Evolutionary conservation across 2,113 vertebrate species (phyloP).

Genomic region (Glaucomys volans): DNA sequence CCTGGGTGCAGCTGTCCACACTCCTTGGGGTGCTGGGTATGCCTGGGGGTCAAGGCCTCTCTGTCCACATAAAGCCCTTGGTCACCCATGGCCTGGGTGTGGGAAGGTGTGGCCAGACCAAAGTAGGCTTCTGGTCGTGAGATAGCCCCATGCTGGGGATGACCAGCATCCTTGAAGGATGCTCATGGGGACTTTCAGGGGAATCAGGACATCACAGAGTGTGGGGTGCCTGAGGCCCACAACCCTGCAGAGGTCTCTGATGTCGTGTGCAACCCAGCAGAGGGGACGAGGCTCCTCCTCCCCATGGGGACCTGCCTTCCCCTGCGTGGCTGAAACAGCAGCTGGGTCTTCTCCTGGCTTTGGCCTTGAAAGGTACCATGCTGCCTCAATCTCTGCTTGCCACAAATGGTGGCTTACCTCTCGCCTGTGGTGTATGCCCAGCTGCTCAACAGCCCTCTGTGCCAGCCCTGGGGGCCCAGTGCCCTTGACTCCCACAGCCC

Average conservation of each 20-base stretch:
- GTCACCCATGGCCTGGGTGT: accelerated
- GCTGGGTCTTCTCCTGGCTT: no score
- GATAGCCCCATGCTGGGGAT: background rate
- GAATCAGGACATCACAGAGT: background rate
- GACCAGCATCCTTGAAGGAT: background rate
- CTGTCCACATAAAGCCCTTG: background rate
- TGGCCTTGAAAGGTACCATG: background rate
- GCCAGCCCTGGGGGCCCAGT: background rate
- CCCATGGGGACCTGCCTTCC: no score
- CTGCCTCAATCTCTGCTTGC: background rate
- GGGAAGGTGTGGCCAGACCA: background rate
- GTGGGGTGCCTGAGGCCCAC: background rate
- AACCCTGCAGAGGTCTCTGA: no score
- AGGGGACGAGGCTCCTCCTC: no score
- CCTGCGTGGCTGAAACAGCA: no score
- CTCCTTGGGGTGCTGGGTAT: background rate
- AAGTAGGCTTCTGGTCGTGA: background rate
- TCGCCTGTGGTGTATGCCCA: accelerated
- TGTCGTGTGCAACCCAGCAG: background rate
- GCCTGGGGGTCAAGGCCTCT: background rate
- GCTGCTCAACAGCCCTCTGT: background rate
- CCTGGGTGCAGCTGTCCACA: background rate
- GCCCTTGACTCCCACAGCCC: background rate
- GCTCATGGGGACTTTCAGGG: accelerated
- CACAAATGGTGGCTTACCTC: background rate